Conservation (phyloP, 2,888 invertebrate species). For the Papilio gigon region DNA sequence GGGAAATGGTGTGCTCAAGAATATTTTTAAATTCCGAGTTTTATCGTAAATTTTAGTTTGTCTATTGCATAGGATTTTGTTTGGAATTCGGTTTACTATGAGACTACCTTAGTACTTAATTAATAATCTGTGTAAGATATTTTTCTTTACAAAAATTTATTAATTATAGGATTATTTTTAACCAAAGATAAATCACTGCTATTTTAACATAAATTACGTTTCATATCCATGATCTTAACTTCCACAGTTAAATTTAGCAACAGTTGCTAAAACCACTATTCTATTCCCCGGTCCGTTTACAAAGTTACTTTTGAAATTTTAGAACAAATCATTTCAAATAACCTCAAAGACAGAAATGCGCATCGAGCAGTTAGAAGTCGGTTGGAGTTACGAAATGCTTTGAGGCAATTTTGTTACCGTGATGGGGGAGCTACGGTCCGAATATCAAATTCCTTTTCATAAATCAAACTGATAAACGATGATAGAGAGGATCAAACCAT, state of each 20-base stretch:
- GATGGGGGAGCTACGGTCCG: constrained; percentile 14
- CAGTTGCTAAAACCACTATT: constrained; percentile 19
- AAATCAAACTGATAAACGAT: constrained; percentile 30
- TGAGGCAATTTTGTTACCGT: constrained; percentile 30
- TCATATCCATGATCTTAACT: too few species aligned
- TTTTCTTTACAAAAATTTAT: too few species aligned
- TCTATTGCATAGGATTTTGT: too few species aligned
- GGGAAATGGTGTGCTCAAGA: too few species aligned
- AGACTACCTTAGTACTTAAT: too few species aligned
- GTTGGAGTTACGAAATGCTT: constrained; percentile 37
- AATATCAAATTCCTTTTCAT: constrained; percentile 29
- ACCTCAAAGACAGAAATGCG: constrained; percentile 33
- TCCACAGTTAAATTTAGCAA: constrained; percentile 10
- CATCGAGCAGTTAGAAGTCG: constrained; percentile 29
- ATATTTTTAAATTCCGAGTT: too few species aligned
- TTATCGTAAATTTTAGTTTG: too few species aligned
- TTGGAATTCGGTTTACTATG: too few species aligned
- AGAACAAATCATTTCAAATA: constrained; percentile 35
- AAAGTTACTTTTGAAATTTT: constrained; percentile 32
- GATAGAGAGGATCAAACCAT: background rate
- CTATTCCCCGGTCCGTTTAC: constrained; percentile 10
- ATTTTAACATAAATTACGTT: background rate
- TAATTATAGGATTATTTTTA: background rate
- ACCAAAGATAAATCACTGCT: background rate
- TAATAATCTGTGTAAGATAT: too few species aligned